Evolutionary conservation across 1,140 invertebrate species (phyloP).

Genomic region (Leptoteleia sp.): DNA sequence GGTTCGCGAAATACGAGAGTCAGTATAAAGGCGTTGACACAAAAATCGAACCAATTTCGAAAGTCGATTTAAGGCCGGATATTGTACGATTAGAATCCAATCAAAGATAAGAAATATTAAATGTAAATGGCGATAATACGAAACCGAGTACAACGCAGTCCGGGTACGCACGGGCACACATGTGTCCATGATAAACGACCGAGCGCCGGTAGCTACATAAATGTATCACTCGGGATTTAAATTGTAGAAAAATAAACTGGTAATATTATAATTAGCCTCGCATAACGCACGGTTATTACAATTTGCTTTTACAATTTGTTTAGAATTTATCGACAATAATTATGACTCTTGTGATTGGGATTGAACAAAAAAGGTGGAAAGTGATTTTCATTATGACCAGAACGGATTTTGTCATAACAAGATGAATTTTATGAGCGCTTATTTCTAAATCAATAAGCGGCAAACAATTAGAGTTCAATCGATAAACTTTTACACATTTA

Average conservation of each 20-base stretch:
- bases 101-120: slow-evolving; percentile 62
- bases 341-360: slow-evolving; percentile 12
- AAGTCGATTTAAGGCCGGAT: slow-evolving; percentile 53
- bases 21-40: neutral
- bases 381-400: slow-evolving; percentile 5
- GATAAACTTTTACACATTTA: too few species aligned
- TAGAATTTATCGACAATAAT: slow-evolving; percentile 29
- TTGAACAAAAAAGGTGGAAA: slow-evolving; percentile 7
- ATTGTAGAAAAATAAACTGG: slow-evolving; percentile 35
- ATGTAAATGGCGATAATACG: slow-evolving; percentile 56
- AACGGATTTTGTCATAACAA: slow-evolving; percentile 9
- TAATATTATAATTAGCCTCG: slow-evolving; percentile 53
- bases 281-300: slow-evolving; percentile 25
- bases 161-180: too few species aligned
- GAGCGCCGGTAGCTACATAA: slow-evolving; percentile 37
- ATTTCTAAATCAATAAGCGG: neutral
- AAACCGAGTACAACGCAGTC: slow-evolving; percentile 31
- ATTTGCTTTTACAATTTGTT: slow-evolving; percentile 38
- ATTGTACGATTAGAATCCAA: slow-evolving; percentile 44
- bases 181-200: slow-evolving; percentile 38
- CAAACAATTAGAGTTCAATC: neutral
- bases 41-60: slow-evolving; percentile 54
- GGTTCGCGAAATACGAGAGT: slow-evolving; percentile 9
- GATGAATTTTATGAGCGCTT: slow-evolving; percentile 6
- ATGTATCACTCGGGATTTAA: slow-evolving; percentile 40